A percentile compares a stretch with the other conserved stretches of the same genome.
Conservation (phyloP, 1,140 invertebrate species). For the Zaprionus africanus region DNA sequence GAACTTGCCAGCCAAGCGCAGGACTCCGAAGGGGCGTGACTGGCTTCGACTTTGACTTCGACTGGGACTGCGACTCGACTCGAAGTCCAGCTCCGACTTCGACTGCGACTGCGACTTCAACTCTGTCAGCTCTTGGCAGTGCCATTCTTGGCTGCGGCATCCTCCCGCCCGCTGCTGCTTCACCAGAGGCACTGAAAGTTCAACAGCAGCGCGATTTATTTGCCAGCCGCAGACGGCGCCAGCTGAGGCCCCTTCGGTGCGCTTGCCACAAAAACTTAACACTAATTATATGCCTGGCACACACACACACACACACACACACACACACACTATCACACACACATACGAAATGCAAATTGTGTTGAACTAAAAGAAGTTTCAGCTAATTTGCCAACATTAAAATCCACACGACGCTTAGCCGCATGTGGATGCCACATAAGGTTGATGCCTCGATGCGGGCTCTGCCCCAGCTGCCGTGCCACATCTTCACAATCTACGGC, state of each 20-base stretch:
- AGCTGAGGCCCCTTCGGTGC: conserved; percentile 59
- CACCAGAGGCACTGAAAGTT: conserved; percentile 67
- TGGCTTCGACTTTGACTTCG: conserved; percentile 45
- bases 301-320: conserved; percentile 28
- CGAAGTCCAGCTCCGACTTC: conserved; percentile 26
- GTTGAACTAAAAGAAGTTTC: conserved; percentile 67
- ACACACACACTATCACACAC: conserved; percentile 25
- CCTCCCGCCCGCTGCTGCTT: neutral
- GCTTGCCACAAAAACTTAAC: conserved; percentile 56
- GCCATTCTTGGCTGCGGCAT: conserved; percentile 49
- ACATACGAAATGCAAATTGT: conserved; percentile 63
- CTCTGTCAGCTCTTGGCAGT: conserved; percentile 66
- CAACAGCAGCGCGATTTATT: conserved; percentile 83
- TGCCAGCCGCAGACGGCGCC: conserved; percentile 73
- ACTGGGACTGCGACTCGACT: conserved; percentile 28
- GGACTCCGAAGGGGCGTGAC: conserved; percentile 64
- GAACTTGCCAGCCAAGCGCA: conserved; percentile 61
- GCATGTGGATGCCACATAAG: conserved; percentile 35
- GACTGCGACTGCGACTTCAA: conserved; percentile 44
- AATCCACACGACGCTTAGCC: conserved; percentile 58
- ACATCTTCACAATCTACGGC: conserved; percentile 42
- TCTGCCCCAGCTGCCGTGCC: conserved; percentile 6
- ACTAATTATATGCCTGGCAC: conserved; percentile 71
- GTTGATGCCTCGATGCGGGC: conserved; percentile 24
- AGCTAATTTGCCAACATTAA: conserved; percentile 80